Evolutionary conservation across 2,113 vertebrate species (phyloP).

Genomic region (Poeciliopsis retropinna): DNA sequence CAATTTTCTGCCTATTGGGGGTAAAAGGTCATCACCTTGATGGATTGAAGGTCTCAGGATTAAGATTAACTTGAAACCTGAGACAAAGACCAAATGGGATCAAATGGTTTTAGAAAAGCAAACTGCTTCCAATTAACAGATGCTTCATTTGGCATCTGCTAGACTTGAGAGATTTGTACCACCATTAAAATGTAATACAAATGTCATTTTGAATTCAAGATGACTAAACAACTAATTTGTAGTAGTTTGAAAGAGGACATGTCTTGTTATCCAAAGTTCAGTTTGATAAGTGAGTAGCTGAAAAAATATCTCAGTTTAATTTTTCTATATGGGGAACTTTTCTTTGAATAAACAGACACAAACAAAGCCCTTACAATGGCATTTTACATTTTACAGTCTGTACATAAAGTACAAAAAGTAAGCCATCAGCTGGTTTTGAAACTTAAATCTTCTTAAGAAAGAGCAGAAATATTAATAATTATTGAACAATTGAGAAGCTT

Average conservation of each 20-base stretch:
- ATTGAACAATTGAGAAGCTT: slow-evolving; percentile 1
- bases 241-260: background rate
- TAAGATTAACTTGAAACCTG: background rate
- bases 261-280: background rate
- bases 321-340: background rate
- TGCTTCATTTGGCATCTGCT: too few species aligned
- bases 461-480: slow-evolving; percentile 20
- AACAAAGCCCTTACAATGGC: slow-evolving; percentile 17
- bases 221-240: background rate
- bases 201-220: too few species aligned
- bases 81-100: background rate
- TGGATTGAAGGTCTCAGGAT: slow-evolving; percentile 64
- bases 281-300: background rate
- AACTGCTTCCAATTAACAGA: background rate
- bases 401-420: slow-evolving; percentile 27
- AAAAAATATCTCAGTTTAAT: background rate
- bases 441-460: slow-evolving; percentile 11
- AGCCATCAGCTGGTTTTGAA: slow-evolving; percentile 46
- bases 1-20: slow-evolving; percentile 70
- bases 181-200: background rate
- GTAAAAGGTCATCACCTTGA: slow-evolving; percentile 70
- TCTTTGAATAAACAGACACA: background rate
- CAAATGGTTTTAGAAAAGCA: background rate
- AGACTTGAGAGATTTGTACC: too few species aligned
- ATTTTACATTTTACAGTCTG: slow-evolving; percentile 38